A percentile compares a stretch with the other conserved stretches of the same genome.
These are phyloP conservation scores for Sinhomidia bicolor DNA, from an alignment of 2,888 invertebrate species.

Conservation along the genomic window DNA sequence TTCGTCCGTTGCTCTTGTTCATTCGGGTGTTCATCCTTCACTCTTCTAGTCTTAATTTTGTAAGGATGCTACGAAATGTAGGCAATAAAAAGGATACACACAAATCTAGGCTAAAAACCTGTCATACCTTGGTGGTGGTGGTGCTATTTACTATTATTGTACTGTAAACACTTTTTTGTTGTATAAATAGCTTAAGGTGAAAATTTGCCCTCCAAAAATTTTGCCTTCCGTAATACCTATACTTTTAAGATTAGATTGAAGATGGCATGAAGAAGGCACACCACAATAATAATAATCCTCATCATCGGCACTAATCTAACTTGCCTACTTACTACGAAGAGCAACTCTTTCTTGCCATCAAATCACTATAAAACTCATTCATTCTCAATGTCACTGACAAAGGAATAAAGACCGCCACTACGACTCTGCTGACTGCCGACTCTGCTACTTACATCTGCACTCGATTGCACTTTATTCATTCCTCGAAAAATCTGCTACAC, in stretches of 20 bases:
- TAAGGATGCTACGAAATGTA: not conserved
- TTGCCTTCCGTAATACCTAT: not conserved
- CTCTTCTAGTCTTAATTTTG: not conserved
- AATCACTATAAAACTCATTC: conserved; percentile 2
- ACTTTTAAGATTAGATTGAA: not conserved
- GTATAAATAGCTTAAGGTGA: conserved; percentile 27
- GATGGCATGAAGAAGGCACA: not conserved
- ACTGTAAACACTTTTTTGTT: not conserved
- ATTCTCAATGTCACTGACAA: conserved; percentile 16
- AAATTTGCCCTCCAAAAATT: conserved; percentile 26
- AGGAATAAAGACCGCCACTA: not conserved
- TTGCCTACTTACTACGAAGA: too few relatives aligned
- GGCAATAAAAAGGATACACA: not conserved
- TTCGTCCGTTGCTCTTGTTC: conserved; percentile 8
- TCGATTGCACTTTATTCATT: not conserved
- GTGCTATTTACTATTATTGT: not conserved
- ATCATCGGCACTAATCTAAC: not conserved
- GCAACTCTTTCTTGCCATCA: not conserved
- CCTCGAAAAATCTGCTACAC: not conserved
- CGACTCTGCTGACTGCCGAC: not conserved
- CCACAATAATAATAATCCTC: not conserved
- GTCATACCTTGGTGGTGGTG: not conserved
- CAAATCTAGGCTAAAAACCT: not conserved
- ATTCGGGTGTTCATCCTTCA: not conserved
- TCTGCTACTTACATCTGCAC: not conserved